Conservation (phyloP, 2,797 vertebrate genomes). For the Peromyscus eremicus region DNA sequence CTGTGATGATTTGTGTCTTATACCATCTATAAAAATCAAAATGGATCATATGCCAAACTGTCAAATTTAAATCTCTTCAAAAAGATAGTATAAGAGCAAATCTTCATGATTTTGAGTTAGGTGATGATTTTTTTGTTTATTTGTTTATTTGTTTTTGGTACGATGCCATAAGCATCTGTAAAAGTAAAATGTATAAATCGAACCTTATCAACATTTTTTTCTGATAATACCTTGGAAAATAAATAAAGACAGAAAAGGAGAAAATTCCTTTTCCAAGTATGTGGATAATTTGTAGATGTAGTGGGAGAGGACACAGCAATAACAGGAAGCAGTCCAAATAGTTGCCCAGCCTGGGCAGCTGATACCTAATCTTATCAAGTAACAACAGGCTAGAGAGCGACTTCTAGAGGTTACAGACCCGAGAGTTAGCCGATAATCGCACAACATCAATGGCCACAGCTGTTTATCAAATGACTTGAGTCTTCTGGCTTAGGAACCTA, state of each 20-base stretch:
- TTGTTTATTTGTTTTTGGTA: background rate
- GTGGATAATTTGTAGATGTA: background rate
- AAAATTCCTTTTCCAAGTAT: background rate
- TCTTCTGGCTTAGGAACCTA: background rate
- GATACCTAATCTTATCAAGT: too few species aligned
- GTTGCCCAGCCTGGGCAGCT: background rate
- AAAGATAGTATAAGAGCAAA: background rate
- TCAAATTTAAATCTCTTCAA: background rate
- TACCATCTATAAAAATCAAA: background rate
- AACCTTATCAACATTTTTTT: background rate
- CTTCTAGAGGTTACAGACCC: background rate
- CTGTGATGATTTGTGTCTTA: background rate
- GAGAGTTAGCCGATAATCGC: background rate
- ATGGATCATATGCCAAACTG: background rate
- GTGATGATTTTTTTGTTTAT: background rate
- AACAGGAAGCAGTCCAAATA: background rate
- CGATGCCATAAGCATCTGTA: background rate
- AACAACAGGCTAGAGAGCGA: background rate
- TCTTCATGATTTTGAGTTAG: background rate
- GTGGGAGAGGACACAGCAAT: background rate
- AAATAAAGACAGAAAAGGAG: background rate
- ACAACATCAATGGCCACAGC: background rate
- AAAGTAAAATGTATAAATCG: background rate
- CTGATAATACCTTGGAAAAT: background rate
- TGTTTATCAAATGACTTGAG: background rate